phyloP scores from a whole-genome alignment of 2,113 vertebrate species.

The Menidia beryllina region DNA sequence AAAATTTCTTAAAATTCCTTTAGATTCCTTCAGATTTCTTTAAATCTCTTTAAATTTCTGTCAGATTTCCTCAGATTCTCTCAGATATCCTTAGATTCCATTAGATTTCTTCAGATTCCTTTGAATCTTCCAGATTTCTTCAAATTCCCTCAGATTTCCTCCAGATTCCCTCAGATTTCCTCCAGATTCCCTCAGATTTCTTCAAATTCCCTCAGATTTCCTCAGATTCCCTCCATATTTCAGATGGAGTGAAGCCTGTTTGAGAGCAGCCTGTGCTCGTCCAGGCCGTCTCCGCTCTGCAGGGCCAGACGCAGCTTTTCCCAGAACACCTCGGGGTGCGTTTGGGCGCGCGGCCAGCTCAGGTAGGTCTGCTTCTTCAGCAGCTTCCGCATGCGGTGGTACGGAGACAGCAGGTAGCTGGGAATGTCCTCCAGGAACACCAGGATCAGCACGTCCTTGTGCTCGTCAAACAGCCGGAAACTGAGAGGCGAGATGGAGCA shows the following conservation, averaged over 20 bases:
- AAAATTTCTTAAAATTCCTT: too few relatives aligned
- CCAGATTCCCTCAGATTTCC: too few relatives aligned
- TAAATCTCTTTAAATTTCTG: too few relatives aligned
- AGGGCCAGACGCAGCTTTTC: slow-evolving; percentile 79
- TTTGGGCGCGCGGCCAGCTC: slow-evolving; percentile 69
- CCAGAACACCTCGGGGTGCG: slow-evolving; percentile 77
- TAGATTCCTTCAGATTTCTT: too few relatives aligned
- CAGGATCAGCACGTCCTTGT: slow-evolving; percentile 81
- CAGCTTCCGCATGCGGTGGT: slow-evolving; percentile 78
- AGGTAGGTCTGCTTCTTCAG: slow-evolving; percentile 79
- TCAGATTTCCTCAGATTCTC: too few relatives aligned
- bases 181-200: too few relatives aligned
- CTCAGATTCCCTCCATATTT: neutral
- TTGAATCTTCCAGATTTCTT: too few relatives aligned
- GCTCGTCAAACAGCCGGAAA: slow-evolving; percentile 83
- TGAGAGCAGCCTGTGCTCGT: slow-evolving; percentile 19
- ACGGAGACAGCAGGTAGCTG: slow-evolving; percentile 68
- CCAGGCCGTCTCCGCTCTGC: slow-evolving; percentile 12
- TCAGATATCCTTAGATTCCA: too few relatives aligned
- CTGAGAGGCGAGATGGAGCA: slow-evolving; percentile 33
- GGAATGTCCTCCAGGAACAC: slow-evolving; percentile 83
- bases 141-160: too few relatives aligned
- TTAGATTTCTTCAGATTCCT: too few relatives aligned
- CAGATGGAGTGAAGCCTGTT: neutral
- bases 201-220: too few relatives aligned